Evolutionary conservation across 2,797 vertebrate species (phyloP).

Genomic region (Enoplosus armatus): DNA sequence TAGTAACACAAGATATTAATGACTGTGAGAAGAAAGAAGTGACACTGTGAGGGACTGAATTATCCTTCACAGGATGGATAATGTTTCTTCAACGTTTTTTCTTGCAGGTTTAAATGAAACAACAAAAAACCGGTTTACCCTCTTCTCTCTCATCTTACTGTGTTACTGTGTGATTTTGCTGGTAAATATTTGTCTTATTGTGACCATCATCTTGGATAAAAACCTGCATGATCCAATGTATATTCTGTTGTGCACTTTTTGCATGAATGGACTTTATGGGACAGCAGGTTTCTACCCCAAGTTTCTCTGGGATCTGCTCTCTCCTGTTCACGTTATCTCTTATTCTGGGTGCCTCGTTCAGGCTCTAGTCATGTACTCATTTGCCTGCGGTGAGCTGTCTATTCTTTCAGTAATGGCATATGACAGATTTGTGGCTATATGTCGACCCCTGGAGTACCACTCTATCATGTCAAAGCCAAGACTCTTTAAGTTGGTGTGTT

Average conservation of each 20-base stretch:
- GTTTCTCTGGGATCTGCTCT: conserved; percentile 63
- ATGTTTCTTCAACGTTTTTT: conserved; percentile 53
- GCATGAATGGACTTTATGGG: conserved; percentile 61
- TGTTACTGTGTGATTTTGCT: conserved; percentile 46
- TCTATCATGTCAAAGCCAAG: conserved; percentile 52
- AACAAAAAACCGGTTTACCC: conserved; percentile 14
- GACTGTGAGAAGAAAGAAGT: background rate
- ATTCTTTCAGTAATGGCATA: conserved; percentile 62
- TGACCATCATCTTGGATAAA: conserved; percentile 50
- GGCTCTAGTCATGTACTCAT: conserved; percentile 47
- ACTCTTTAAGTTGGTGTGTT: conserved; percentile 9
- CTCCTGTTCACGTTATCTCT: conserved; percentile 59
- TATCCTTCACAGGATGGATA: too few relatives aligned
- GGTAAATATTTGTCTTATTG: conserved; percentile 30
- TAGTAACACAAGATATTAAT: background rate
- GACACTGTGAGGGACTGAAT: too few relatives aligned
- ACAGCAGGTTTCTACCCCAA: conserved; percentile 62
- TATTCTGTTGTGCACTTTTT: conserved; percentile 57
- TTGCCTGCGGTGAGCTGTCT: conserved; percentile 38
- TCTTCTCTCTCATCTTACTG: conserved; percentile 54
- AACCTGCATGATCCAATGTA: conserved; percentile 69
- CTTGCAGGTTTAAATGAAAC: conserved; percentile 65
- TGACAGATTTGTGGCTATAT: conserved; percentile 69
- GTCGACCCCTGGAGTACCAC: conserved; percentile 55
- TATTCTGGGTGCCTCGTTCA: conserved; percentile 62